Evolutionary conservation across 2,888 invertebrate genomes (phyloP), one percentile per base, ranked within the genome.

Genomic region (Selenia dentaria): DNA sequence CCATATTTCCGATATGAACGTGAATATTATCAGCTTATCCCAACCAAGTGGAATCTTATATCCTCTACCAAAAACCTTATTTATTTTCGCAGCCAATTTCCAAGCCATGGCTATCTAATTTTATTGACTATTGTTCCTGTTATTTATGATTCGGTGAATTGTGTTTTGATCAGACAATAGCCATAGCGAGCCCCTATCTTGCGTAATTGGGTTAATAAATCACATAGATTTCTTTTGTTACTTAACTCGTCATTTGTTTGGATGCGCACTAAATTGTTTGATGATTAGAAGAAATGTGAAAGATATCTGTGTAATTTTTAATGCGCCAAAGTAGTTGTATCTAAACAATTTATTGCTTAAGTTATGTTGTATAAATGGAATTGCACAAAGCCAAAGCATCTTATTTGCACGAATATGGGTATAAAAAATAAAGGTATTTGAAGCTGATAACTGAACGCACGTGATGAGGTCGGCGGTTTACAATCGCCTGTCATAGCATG

Each of bases 81-180:
- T 74, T 77, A 74, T 78, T 76, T 72, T 74, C 73, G 67, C 71
- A 66, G 67, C 66, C 77, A 75, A 75, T 78, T 79, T 74, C 71
- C 67, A 68, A 69, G 62, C 74, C 72, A 73, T 73, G 67, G 71
- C 69, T 74, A 82, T 81, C 78, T 83, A 83, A 83, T 83, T 86
- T 86, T 84, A 85, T 83, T 80, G 84, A 77, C 78, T 80, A 85
- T 86, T 86, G 84, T 85, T 84, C 83, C 73, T 74, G 75, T 79
- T 82, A 83, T 86, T 86, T 86, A 86, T 83, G 82, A 83, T 77
- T 79, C 77, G 70, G 70, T 64, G 78, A 80, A 83, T 82, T 83
- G 79, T 79, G 76, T 79, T 83, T 76, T 73, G 80, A 81, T 82
- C 83, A 79, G 74, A 83, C 83, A 86, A 86, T 75, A 71, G 80